Percentiles rank a stretch among this genome's conserved stretches.
Conservation (phyloP, 2,113 vertebrate genomes). For the Brachyhypopomus occidentalis region DNA sequence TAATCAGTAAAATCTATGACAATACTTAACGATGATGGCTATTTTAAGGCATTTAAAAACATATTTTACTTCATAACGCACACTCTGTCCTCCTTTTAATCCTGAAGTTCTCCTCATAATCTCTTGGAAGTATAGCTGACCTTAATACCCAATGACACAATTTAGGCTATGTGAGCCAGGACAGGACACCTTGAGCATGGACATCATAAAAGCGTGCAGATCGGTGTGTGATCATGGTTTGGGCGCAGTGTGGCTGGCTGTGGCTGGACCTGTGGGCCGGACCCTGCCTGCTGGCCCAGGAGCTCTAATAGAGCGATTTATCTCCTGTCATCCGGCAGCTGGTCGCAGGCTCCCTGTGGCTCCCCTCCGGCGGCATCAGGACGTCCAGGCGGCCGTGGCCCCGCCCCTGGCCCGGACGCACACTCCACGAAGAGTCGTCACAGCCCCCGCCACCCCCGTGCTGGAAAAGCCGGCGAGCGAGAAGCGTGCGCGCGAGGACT, state of each 20-base stretch:
- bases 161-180: slow-evolving; percentile 34
- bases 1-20: too few relatives aligned
- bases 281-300: slow-evolving; percentile 35
- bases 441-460: neutral
- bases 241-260: slow-evolving; percentile 1
- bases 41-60: too few relatives aligned
- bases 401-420: slow-evolving; percentile 23
- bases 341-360: slow-evolving; percentile 23
- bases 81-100: too few relatives aligned
- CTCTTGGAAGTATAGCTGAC: slow-evolving; percentile 13
- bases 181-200: slow-evolving; percentile 5
- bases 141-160: slow-evolving; percentile 29
- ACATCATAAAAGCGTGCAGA: neutral
- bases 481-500: slow-evolving; percentile 26
- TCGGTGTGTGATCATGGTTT: neutral
- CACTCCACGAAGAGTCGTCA: neutral
- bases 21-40: too few relatives aligned
- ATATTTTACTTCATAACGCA: too few relatives aligned
- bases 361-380: neutral
- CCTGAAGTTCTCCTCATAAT: neutral
- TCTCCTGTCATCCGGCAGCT: slow-evolving; percentile 58
- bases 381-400: slow-evolving; percentile 1
- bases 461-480: slow-evolving; percentile 27
- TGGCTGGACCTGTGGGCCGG: slow-evolving; percentile 49
- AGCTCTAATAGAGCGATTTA: slow-evolving; percentile 49